Evolutionary conservation across 2,888 invertebrate species (phyloP), one percentile per base, ranked within the genome.

Genomic region (Mythimna loreyi): DNA sequence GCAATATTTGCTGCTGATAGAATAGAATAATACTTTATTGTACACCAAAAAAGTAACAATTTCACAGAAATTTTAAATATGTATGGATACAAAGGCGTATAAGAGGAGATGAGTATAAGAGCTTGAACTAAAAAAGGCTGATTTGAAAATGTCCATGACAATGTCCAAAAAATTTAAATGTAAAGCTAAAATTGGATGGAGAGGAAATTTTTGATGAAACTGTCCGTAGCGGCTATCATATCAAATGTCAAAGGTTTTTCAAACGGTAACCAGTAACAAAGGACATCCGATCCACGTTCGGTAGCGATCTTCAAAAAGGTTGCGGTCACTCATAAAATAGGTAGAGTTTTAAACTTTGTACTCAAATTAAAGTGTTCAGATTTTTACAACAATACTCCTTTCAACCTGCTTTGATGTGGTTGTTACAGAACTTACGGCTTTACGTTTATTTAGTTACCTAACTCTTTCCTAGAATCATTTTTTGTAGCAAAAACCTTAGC

Each of bases 171-270:
- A 40, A 25, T 21, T 6, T 13, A 61, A 61, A 72, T 11, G 7
- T 9, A 2, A 28, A 1, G 0, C 2, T 9, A n/a, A 61, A 21
- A 19, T 28, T 33, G 5, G 2, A 8, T 43, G 49, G 7, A 7
- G 7, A 5, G 30, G 9, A 52, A 43, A n/a, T 33, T 61, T 75
- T 52, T 58, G 3, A 30, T 47, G 9, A 21, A 19, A 43, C 9
- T 43, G 40, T 1, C 52, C 43, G 7, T n/a, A 33, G 45, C 1
- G 11, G 11, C n/a, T 30, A 25, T 49, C 43, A 25, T 76, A 76
- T 77, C 45, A 57, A 71, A 61, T 76, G 25, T 58, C 77, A 77
- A 67, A 75, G 77, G 58, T 55, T 36, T 19, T 43, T 16, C 28
- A 49, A 60, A 71, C 8, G 49, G 60, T 50, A 43, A 19, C 61